These are phyloP conservation scores for Caenorhabditis sp. DNA, from an alignment of 2,888 invertebrate genomes.

Conservation along the genomic window DNA sequence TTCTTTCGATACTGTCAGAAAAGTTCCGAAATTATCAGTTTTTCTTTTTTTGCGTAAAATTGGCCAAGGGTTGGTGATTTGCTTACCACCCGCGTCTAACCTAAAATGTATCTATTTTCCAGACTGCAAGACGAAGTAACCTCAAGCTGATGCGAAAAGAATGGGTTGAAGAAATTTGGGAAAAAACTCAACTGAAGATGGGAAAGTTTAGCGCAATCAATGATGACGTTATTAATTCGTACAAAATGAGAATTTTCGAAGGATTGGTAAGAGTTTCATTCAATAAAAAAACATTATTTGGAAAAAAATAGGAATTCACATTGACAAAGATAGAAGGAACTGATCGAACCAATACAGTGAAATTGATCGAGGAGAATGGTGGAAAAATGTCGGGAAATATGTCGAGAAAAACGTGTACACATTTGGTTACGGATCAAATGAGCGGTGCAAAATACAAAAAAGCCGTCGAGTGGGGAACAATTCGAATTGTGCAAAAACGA, in stretches of 20 bases:
- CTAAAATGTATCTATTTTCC: too few relatives aligned
- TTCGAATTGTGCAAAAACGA: constrained; percentile 49
- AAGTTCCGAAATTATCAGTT: too few relatives aligned
- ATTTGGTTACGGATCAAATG: constrained; percentile 52
- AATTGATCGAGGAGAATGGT: constrained; percentile 53
- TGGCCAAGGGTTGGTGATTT: too few relatives aligned
- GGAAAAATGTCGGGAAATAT: constrained; percentile 52
- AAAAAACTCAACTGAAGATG: constrained; percentile 8
- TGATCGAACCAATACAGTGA: constrained; percentile 43
- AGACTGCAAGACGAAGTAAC: constrained; percentile 8
- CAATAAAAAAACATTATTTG: not conserved
- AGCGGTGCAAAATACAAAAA: constrained; percentile 53
- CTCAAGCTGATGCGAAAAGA: constrained; percentile 20
- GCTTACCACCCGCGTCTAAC: too few relatives aligned
- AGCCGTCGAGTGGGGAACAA: constrained; percentile 57
- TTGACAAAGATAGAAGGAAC: constrained; percentile 45
- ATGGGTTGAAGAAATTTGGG: constrained; percentile 45
- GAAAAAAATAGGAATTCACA: constrained; percentile 55
- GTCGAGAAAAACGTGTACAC: constrained; percentile 51
- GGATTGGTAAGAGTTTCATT: constrained; percentile 15
- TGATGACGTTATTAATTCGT: constrained; percentile 9
- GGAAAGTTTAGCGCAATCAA: constrained; percentile 11
- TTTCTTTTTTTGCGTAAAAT: too few relatives aligned
- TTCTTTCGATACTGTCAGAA: too few relatives aligned
- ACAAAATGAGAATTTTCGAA: constrained; percentile 17